A percentile compares a stretch with the other conserved stretches of the same genome.
phyloP scores from a whole-genome alignment of 2,797 vertebrate species.

The Sebastes variabilis region DNA sequence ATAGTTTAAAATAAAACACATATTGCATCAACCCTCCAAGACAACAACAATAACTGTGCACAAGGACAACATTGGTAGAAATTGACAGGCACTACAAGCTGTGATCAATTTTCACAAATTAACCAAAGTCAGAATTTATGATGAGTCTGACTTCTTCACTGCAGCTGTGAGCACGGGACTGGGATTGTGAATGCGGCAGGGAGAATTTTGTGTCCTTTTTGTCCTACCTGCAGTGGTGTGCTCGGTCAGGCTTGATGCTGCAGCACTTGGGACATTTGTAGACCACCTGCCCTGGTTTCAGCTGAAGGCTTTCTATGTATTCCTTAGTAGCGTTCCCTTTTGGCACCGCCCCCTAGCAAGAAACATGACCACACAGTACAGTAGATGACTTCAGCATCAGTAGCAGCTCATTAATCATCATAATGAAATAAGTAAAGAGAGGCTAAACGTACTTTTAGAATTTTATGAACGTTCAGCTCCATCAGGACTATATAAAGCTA shows the following conservation, averaged over 20 bases:
- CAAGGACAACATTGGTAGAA: background rate
- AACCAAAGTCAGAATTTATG: background rate
- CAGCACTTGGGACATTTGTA: constrained; percentile 99
- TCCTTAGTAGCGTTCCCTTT: constrained; percentile 99
- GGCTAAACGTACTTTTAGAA: background rate
- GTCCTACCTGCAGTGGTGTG: constrained; percentile 97
- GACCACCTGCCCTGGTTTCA: constrained; percentile 98
- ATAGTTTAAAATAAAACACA: background rate
- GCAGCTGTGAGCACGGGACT: background rate
- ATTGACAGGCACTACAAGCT: too few relatives aligned
- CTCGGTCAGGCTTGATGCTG: constrained; percentile 98
- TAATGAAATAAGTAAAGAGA: background rate
- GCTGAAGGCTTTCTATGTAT: constrained; percentile 97
- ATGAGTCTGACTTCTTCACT: background rate
- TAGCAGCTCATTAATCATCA: background rate
- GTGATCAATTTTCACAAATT: background rate
- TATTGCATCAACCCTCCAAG: background rate
- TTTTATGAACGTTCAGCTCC: background rate
- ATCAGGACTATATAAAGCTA: background rate
- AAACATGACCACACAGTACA: constrained; percentile 13
- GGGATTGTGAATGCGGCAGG: background rate
- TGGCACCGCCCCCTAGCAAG: constrained; percentile 92
- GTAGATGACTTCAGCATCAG: background rate
- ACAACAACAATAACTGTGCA: too few relatives aligned
- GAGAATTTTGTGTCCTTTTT: background rate